A percentile compares a stretch with the other conserved stretches of the same genome.
phyloP scores from a whole-genome alignment of 2,888 invertebrate species.

The Eumacrocentrus americanus region DNA sequence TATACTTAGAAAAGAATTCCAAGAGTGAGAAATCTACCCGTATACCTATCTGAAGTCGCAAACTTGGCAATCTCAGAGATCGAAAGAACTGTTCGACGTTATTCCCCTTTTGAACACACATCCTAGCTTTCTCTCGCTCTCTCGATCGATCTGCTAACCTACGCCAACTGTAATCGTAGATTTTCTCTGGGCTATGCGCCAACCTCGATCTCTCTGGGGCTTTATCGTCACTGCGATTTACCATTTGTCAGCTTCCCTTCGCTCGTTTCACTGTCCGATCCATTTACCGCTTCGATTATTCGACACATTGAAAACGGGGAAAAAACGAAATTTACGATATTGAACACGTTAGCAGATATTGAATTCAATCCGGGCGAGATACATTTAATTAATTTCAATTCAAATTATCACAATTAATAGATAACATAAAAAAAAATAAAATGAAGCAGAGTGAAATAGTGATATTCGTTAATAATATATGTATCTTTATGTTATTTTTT shows the following conservation, averaged over 20 bases:
- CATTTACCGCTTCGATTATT: background rate
- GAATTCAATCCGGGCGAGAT: background rate
- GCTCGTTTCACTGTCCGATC: background rate
- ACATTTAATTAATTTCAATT: background rate
- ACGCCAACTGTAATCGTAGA: background rate
- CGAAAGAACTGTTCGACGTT: conserved; percentile 3
- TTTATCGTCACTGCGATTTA: conserved; percentile 22
- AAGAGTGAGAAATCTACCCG: background rate
- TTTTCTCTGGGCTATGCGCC: background rate
- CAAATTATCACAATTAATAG: background rate
- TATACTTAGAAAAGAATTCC: background rate
- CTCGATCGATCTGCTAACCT: background rate
- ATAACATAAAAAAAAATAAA: background rate
- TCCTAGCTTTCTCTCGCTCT: background rate
- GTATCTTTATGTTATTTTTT: background rate
- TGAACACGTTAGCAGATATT: background rate
- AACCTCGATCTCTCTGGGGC: conserved; percentile 7
- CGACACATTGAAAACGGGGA: background rate
- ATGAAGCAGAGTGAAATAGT: background rate
- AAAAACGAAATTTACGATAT: background rate
- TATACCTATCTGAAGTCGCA: conserved; percentile 12
- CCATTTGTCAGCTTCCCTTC: conserved; percentile 15
- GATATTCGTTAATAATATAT: background rate
- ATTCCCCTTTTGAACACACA: background rate
- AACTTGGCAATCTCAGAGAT: conserved; percentile 24